A percentile compares a stretch with the other conserved stretches of the same genome.
Evolutionary conservation across 2,113 vertebrate genomes (phyloP).

Genomic region (Chamaea fasciata): DNA sequence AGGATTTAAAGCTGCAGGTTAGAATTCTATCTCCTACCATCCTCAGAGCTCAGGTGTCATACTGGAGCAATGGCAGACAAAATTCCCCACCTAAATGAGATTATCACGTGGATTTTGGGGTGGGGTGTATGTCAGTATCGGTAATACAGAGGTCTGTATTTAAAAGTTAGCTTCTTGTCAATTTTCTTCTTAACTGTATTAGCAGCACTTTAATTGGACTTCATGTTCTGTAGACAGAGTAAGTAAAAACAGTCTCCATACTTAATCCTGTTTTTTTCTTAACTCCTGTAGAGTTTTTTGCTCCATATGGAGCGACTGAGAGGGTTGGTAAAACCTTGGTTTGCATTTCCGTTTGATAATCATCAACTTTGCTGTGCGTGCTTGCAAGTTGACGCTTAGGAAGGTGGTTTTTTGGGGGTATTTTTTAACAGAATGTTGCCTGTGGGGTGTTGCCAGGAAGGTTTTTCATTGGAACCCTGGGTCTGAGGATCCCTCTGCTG

Average conservation of each 20-base stretch:
- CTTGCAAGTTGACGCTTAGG: background rate
- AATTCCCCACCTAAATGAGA: background rate
- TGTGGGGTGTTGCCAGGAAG: background rate
- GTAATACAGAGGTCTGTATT: background rate
- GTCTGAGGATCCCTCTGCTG: background rate
- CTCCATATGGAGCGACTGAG: background rate
- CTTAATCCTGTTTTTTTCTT: background rate
- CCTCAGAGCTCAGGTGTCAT: background rate
- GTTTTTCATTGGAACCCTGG: background rate
- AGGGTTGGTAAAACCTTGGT: background rate
- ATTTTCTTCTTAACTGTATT: background rate
- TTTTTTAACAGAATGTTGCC: background rate
- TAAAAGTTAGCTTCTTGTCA: background rate
- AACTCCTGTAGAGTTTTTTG: background rate
- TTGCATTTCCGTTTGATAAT: background rate
- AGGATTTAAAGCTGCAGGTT: background rate
- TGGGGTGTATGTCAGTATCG: background rate
- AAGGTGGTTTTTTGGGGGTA: rapidly evolving
- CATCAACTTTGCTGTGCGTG: too few species aligned
- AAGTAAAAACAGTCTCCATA: background rate
- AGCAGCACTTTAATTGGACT: background rate
- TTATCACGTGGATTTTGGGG: background rate
- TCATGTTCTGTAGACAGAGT: rapidly evolving
- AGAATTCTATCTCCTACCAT: background rate
- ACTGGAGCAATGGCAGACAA: background rate